Percentiles rank a stretch among this genome's conserved stretches.
Evolutionary conservation across 2,797 vertebrate genomes (phyloP).

Genomic region (Atherinosoma microstoma): DNA sequence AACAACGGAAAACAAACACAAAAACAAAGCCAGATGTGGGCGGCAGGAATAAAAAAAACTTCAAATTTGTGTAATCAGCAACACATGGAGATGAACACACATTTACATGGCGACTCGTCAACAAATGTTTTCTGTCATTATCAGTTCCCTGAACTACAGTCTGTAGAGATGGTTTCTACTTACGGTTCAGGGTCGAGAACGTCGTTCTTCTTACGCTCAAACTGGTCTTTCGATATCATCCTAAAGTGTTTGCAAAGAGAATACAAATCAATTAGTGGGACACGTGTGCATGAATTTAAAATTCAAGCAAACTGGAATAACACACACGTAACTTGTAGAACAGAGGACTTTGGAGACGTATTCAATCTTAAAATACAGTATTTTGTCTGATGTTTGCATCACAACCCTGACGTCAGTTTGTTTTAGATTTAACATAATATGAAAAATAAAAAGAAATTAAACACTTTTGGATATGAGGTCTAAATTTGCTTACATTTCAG

Average conservation of each 20-base stretch:
- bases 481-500: not conserved
- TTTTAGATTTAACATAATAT: not conserved
- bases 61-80: not conserved
- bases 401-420: not conserved
- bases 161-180: conserved; percentile 72
- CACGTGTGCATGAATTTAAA: not conserved
- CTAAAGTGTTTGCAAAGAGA: conserved; percentile 66
- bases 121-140: not conserved
- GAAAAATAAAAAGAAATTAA: not conserved
- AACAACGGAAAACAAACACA: not conserved
- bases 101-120: not conserved
- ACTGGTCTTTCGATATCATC: conserved; percentile 99
- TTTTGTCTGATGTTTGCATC: not conserved
- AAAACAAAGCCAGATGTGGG: conserved; percentile 65
- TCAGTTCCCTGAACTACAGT: not conserved
- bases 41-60: not conserved
- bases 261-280: not conserved
- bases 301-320: too few relatives aligned
- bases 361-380: too few relatives aligned
- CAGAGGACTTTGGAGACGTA: too few relatives aligned
- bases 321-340: too few relatives aligned
- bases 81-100: not conserved
- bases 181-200: conserved; percentile 97
- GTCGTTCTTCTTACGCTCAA: conserved; percentile 99
- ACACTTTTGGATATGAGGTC: not conserved